Percentiles rank a stretch among this genome's conserved stretches.
phyloP scores from a whole-genome alignment of 1,140 invertebrate genomes.

The Drosophila hydei region DNA sequence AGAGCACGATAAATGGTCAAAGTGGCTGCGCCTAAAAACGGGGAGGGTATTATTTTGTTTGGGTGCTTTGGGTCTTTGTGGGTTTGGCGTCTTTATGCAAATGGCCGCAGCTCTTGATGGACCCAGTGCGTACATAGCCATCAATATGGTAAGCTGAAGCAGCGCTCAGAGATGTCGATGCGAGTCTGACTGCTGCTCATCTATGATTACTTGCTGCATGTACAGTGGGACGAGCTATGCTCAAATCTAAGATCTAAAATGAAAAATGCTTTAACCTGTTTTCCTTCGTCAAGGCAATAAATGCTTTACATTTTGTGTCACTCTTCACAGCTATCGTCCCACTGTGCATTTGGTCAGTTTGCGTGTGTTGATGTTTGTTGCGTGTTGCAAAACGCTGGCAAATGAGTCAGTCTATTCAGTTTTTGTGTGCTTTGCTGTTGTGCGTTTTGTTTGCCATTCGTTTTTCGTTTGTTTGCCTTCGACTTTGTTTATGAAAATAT shows the following conservation, averaged over 20 bases:
- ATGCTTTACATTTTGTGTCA: neutral
- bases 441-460: slow-evolving; percentile 23
- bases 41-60: slow-evolving; percentile 11
- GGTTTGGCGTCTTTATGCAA: slow-evolving; percentile 66
- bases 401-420: slow-evolving; percentile 68
- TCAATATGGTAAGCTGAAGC: slow-evolving; percentile 21
- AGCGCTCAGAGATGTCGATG: slow-evolving; percentile 29
- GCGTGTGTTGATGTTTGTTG: slow-evolving; percentile 74
- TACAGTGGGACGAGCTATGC: slow-evolving; percentile 18
- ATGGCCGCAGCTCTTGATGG: slow-evolving; percentile 40
- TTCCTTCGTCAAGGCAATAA: no score
- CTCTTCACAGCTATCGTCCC: slow-evolving; percentile 9
- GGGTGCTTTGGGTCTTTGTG: slow-evolving; percentile 14
- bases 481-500: neutral
- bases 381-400: slow-evolving; percentile 75
- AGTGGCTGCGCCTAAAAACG: slow-evolving; percentile 52
- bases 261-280: neutral
- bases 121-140: slow-evolving; percentile 21
- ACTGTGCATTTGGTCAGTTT: slow-evolving; percentile 49
- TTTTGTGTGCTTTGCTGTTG: slow-evolving; percentile 51
- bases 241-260: neutral
- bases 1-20: slow-evolving; percentile 63
- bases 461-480: slow-evolving; percentile 17
- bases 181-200: slow-evolving; percentile 19
- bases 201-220: slow-evolving; percentile 6